These are phyloP conservation scores for Balaeniceps rex DNA, from an alignment of 2,113 vertebrate genomes.

Conservation along the genomic window DNA sequence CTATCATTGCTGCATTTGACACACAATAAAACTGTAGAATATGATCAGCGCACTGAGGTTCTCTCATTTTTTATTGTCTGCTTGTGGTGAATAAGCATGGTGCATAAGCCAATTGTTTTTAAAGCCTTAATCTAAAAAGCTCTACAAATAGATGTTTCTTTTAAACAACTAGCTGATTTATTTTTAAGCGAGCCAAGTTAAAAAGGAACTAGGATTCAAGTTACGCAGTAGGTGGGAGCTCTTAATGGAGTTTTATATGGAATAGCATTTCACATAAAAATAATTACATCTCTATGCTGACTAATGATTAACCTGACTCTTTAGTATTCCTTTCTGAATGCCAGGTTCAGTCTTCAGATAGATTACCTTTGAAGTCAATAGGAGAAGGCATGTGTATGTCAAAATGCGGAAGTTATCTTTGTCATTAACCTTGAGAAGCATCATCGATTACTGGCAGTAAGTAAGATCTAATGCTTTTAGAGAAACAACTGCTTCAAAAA, in stretches of 20 bases:
- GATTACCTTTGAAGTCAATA: constrained; percentile 24
- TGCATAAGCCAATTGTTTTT: background rate
- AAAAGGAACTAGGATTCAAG: background rate
- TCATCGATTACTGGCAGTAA: constrained; percentile 11
- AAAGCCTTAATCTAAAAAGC: background rate
- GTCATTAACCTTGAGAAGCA: constrained; percentile 62
- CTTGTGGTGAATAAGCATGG: background rate
- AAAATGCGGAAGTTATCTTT: constrained; percentile 23
- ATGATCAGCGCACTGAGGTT: background rate
- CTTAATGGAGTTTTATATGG: background rate
- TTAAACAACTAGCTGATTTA: background rate
- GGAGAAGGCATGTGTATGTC: background rate
- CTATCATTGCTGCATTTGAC: background rate
- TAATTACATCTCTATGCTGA: background rate
- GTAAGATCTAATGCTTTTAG: constrained; percentile 21
- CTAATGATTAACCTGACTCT: background rate
- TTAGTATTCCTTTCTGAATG: constrained; percentile 12
- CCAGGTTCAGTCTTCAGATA: background rate
- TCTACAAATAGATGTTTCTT: background rate
- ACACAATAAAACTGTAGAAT: background rate
- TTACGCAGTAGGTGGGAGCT: background rate
- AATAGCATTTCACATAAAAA: background rate
- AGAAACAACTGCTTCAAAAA: constrained; percentile 38
- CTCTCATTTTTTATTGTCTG: background rate
- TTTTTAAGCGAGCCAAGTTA: background rate